Percentiles rank a stretch among this genome's conserved stretches.
Evolutionary conservation across 2,797 vertebrate genomes (phyloP).

Genomic region (Hafferia zeledoni): DNA sequence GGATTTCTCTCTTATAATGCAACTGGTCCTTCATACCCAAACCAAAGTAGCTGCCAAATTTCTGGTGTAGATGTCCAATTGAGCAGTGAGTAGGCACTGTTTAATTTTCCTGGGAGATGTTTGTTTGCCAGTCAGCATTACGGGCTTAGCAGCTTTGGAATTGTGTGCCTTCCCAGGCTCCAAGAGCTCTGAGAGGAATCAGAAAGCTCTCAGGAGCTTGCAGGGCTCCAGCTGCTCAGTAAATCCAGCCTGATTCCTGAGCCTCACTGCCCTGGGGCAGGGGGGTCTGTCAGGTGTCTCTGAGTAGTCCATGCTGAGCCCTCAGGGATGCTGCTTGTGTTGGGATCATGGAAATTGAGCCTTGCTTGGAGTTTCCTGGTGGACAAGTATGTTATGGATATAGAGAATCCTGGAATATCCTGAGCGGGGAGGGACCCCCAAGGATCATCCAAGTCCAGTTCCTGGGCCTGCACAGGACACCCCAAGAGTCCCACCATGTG

Average conservation of each 20-base stretch:
- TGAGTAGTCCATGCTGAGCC: rapidly evolving
- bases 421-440: not conserved
- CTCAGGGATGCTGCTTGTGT: rapidly evolving
- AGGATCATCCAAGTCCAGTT: not conserved
- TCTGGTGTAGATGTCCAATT: rapidly evolving
- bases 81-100: not conserved
- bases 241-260: rapidly evolving
- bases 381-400: not conserved
- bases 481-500: not conserved
- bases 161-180: rapidly evolving
- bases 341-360: rapidly evolving
- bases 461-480: not conserved
- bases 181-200: not conserved
- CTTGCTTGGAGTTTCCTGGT: not conserved
- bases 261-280: not conserved
- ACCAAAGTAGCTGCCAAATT: not conserved
- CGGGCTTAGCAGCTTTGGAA: not conserved
- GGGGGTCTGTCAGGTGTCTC: rapidly evolving
- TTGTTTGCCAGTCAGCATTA: not conserved
- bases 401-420: not conserved
- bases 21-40: not conserved
- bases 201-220: not conserved
- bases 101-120: not conserved
- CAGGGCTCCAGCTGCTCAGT: not conserved
- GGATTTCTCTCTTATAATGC: not conserved